These are phyloP conservation scores for Atrina japonica DNA, from an alignment of 2,888 invertebrate species.

Conservation along the genomic window DNA sequence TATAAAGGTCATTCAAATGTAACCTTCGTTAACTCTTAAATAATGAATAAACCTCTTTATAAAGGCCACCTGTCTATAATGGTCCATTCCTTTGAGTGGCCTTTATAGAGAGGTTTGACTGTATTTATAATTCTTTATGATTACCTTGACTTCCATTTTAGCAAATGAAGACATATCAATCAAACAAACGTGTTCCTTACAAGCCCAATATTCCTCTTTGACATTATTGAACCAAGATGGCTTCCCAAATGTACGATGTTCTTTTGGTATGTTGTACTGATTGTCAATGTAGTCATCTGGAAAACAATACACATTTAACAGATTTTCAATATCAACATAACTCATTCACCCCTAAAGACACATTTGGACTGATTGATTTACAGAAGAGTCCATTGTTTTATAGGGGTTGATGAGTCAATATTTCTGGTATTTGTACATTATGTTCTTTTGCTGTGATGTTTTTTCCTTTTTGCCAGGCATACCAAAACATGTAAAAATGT, in stretches of 20 bases:
- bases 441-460: not conserved
- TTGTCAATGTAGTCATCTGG: constrained; percentile 58
- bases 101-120: too few species aligned
- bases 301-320: not conserved
- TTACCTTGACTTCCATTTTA: constrained; percentile 95
- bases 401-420: too few species aligned
- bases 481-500: not conserved
- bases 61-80: too few species aligned
- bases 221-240: constrained; percentile 96
- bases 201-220: constrained; percentile 94
- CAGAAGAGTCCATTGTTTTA: too few species aligned
- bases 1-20: too few species aligned
- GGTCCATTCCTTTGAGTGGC: too few species aligned
- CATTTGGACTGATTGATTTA: too few species aligned
- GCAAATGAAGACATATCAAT: constrained; percentile 99
- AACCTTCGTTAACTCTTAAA: too few species aligned
- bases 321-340: not conserved
- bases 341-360: too few species aligned
- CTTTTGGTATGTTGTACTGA: constrained; percentile 43
- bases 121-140: not conserved
- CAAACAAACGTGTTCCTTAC: constrained; percentile 94
- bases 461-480: not conserved
- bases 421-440: not conserved
- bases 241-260: constrained; percentile 89
- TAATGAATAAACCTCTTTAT: too few species aligned